A percentile compares a stretch with the other conserved stretches of the same genome.
phyloP scores from a whole-genome alignment of 2,888 invertebrate species.

The Trilocha varians region DNA sequence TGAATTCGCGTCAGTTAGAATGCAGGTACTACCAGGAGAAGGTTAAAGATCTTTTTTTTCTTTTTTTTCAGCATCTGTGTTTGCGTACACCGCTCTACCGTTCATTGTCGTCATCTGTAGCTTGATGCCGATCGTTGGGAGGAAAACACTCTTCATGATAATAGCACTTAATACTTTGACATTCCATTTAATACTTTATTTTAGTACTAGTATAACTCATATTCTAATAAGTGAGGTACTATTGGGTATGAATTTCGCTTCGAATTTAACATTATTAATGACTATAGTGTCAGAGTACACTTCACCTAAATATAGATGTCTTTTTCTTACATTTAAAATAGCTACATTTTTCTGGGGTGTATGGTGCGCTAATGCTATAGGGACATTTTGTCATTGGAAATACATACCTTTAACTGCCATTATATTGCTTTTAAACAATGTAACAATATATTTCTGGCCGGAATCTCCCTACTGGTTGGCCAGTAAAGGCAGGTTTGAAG shows the following conservation, averaged over 20 bases:
- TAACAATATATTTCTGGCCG: too few relatives aligned
- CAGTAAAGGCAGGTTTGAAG: too few relatives aligned
- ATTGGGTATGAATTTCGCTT: conserved; percentile 21
- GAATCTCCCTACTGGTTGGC: too few relatives aligned
- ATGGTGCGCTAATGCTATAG: too few relatives aligned
- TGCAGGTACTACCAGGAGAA: too few relatives aligned
- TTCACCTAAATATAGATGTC: conserved; percentile 20
- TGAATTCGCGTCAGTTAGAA: too few relatives aligned
- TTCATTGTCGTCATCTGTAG: conserved; percentile 27
- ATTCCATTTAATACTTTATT: conserved; percentile 18
- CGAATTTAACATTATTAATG: conserved; percentile 16
- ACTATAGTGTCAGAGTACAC: conserved; percentile 24
- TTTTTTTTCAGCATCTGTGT: conserved; percentile 25
- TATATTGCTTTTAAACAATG: too few relatives aligned
- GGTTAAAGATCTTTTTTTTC: too few relatives aligned
- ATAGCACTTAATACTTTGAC: conserved; percentile 16
- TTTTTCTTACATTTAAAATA: conserved; percentile 24
- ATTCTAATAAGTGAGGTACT: conserved; percentile 23
- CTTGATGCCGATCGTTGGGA: conserved; percentile 20
- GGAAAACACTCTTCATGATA: conserved; percentile 21
- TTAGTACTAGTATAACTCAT: conserved; percentile 18
- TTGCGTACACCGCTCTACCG: conserved; percentile 24
- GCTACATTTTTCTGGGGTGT: conserved; percentile 22
- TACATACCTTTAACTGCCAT: too few relatives aligned
- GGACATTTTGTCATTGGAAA: too few relatives aligned